Conservation (phyloP, 2,113 vertebrate genomes). For the Cyphomyrus discorhynchus region DNA sequence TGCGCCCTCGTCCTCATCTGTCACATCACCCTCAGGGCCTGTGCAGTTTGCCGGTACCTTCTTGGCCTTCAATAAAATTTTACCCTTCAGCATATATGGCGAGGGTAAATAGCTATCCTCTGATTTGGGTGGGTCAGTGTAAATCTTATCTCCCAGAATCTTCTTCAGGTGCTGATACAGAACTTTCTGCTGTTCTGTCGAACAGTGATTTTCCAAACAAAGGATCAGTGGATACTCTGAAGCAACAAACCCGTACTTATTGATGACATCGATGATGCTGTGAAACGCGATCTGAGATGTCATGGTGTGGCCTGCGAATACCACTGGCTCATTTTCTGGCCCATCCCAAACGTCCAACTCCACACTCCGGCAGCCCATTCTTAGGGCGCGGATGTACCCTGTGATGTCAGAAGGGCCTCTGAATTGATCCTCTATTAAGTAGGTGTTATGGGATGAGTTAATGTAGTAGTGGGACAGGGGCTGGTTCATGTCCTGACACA, state of each 20-base stretch:
- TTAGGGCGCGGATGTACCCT: conserved; percentile 91
- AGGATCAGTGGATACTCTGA: conserved; percentile 89
- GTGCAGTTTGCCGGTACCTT: conserved; percentile 76
- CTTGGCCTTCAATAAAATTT: conserved; percentile 89
- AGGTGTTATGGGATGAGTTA: conserved; percentile 94
- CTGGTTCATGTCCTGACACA: conserved; percentile 96
- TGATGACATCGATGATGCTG: conserved; percentile 85
- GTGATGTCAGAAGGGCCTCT: conserved; percentile 95
- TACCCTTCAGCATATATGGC: conserved; percentile 76
- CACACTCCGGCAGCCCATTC: conserved; percentile 94
- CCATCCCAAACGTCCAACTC: conserved; percentile 96
- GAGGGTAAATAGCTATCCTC: conserved; percentile 88
- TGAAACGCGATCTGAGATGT: conserved; percentile 94
- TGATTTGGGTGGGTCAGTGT: conserved; percentile 67
- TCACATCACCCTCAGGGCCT: conserved; percentile 85
- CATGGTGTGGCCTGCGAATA: conserved; percentile 96
- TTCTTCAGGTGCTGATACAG: conserved; percentile 95
- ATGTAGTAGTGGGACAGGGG: conserved; percentile 96
- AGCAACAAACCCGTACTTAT: conserved; percentile 91
- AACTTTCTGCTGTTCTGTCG: conserved; percentile 88
- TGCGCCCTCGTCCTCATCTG: conserved; percentile 91
- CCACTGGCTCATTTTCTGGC: conserved; percentile 88
- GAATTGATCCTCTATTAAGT: conserved; percentile 97
- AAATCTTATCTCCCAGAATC: conserved; percentile 84
- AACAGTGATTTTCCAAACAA: conserved; percentile 95